phyloP scores from a whole-genome alignment of 2,113 vertebrate species.

The Muntiacus muntjak region DNA sequence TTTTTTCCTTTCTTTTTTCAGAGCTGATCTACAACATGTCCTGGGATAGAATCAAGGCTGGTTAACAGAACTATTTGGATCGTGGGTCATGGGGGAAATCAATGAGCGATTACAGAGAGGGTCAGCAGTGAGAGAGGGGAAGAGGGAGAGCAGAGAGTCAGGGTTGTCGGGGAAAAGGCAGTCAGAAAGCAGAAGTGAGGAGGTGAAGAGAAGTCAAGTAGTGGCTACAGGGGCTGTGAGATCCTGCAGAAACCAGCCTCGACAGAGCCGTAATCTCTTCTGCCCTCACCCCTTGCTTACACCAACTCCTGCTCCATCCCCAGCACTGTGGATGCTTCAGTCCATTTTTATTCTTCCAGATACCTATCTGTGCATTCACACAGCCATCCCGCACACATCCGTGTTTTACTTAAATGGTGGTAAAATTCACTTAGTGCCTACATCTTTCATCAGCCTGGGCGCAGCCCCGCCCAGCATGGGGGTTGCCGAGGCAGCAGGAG shows the following conservation, averaged over 20 bases:
- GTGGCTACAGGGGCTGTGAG: background rate
- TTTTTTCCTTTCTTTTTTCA: background rate
- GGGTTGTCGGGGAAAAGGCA: background rate
- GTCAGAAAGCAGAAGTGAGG: background rate
- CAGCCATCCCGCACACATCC: too few species aligned
- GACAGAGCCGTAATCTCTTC: accelerated
- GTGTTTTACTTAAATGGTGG: too few species aligned
- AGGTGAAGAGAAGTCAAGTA: too few species aligned
- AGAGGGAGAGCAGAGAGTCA: background rate
- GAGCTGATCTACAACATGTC: background rate
- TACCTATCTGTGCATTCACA: background rate
- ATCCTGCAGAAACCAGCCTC: background rate
- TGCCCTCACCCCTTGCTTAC: background rate
- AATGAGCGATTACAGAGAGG: background rate
- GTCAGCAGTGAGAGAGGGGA: background rate
- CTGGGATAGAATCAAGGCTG: background rate
- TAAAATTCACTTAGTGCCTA: background rate
- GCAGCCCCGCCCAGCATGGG: background rate
- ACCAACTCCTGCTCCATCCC: background rate
- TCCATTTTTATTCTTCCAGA: background rate
- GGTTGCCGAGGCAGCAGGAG: background rate
- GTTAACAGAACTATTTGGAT: background rate
- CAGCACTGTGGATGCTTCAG: too few species aligned
- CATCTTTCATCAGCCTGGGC: background rate
- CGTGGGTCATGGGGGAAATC: background rate